Evolutionary conservation across 92 coral and sea anemone species (phyloP), one percentile per base, ranked within the genome.

Genomic region (Muricea muricata): DNA sequence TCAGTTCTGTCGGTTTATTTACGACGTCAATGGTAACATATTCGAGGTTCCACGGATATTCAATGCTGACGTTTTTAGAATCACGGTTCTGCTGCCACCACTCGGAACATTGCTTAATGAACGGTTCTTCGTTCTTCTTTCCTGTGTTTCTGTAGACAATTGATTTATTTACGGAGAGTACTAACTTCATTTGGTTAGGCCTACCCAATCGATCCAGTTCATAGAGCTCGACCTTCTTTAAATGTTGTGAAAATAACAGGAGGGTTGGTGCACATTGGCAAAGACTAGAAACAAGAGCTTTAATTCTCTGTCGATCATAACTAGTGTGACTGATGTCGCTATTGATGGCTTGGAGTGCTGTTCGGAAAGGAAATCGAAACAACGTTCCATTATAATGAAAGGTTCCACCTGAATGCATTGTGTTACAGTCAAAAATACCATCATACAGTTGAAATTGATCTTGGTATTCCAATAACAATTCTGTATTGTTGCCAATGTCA

Each of bases 241-340:
- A 84, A 78, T 86, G 87, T 79, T 91, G 92, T 25, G 89, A 60
- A 29, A 89, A 91, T 63, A 91, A 79, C 60, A 91, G 87, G 26
- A 91, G 66, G 32, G 77, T 82, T 37, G 92, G 45, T 1, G 94
- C 88, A 9, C 86, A 73, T 65, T 82, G 84, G 55, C 79, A 76
- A 15, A 91, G 88, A 39, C 93, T 89, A 41, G 61, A 46, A 8
- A 73, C 70, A 32, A 89, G 61, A 21, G 37, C 47, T 75, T 73
- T 77, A 45, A 91, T 86, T 13, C 86, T 87, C 14, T 40, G 21
- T 60, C 48, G 76, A 56, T 17, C 55, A 85, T 91, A 91, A 65
- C 73, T 65, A 87, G 84, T 87, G 4, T 83, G 75, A 61, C 89
- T 50, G 66, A 91, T 91, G 50, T 82, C 78, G 21, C 92, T 85